Conservation (phyloP, 2,888 invertebrate genomes). For the Bombylius major region DNA sequence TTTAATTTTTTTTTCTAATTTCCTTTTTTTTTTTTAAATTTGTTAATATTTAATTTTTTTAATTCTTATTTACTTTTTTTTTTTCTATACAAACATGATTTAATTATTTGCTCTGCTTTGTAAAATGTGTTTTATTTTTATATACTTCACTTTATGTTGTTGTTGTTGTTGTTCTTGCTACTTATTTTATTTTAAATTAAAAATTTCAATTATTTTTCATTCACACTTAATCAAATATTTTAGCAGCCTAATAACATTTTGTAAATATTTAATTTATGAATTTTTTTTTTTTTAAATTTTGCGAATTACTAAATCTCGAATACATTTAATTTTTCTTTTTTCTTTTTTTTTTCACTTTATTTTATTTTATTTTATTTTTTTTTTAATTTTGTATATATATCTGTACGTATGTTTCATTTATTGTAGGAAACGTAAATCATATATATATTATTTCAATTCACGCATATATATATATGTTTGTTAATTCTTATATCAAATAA, state of each 20-base stretch:
- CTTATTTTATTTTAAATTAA: too few species aligned
- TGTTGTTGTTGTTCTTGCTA: too few species aligned
- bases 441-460: neutral
- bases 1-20: conserved; percentile 8
- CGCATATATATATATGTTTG: neutral
- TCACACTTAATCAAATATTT: too few species aligned
- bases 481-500: neutral
- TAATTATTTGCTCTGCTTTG: too few species aligned
- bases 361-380: neutral
- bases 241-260: too few species aligned
- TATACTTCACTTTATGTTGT: neutral
- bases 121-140: neutral
- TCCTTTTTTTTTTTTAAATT: conserved; percentile 4
- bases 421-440: neutral
- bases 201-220: too few species aligned
- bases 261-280: too few species aligned
- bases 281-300: too few species aligned
- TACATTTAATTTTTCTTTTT: neutral
- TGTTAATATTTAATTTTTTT: too few species aligned
- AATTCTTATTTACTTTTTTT: too few species aligned
- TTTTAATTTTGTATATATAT: neutral
- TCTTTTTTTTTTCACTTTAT: neutral
- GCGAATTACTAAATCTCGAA: too few species aligned
- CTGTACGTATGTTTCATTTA: neutral
- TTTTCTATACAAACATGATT: too few species aligned